phyloP scores from a whole-genome alignment of 2,888 invertebrate genomes.

The Mayetiola destructor region DNA sequence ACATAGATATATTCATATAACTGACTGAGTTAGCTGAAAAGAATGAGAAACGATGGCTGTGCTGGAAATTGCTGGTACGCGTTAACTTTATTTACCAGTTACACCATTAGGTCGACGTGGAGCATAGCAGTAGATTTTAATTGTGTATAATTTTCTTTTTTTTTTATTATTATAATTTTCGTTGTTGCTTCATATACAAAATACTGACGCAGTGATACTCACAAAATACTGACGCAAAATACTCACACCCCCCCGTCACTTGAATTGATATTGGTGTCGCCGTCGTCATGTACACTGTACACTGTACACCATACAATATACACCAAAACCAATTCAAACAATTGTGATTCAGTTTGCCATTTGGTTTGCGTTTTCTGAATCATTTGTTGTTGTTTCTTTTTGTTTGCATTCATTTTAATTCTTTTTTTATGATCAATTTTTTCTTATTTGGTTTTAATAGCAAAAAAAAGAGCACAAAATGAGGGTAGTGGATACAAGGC shows the following conservation, averaged over 20 bases:
- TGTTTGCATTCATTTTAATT: too few relatives aligned
- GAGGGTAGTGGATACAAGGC: background rate
- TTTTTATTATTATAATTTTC: slow-evolving; percentile 12
- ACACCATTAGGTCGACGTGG: background rate
- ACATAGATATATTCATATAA: slow-evolving; percentile 11
- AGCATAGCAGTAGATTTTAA: slow-evolving; percentile 11
- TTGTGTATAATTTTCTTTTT: slow-evolving; percentile 10
- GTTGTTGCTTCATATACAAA: background rate
- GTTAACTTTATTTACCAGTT: slow-evolving; percentile 9
- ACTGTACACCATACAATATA: too few relatives aligned
- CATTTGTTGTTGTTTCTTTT: background rate
- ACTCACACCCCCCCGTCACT: too few relatives aligned
- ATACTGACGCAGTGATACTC: slow-evolving; percentile 10
- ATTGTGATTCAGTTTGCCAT: slow-evolving; percentile 2
- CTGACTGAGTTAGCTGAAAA: too few relatives aligned
- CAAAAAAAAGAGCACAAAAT: background rate
- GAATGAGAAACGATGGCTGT: background rate
- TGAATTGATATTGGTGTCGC: slow-evolving; percentile 2
- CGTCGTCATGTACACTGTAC: slow-evolving; percentile 4
- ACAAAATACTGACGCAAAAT: background rate
- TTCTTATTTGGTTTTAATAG: too few relatives aligned
- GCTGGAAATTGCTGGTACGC: background rate
- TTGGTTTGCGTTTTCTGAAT: too few relatives aligned
- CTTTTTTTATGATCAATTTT: too few relatives aligned
- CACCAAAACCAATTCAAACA: slow-evolving; percentile 10